Evolutionary conservation across 2,797 vertebrate genomes (phyloP), one percentile per base, ranked within the genome.

Genomic region (Poecilia wingei): DNA sequence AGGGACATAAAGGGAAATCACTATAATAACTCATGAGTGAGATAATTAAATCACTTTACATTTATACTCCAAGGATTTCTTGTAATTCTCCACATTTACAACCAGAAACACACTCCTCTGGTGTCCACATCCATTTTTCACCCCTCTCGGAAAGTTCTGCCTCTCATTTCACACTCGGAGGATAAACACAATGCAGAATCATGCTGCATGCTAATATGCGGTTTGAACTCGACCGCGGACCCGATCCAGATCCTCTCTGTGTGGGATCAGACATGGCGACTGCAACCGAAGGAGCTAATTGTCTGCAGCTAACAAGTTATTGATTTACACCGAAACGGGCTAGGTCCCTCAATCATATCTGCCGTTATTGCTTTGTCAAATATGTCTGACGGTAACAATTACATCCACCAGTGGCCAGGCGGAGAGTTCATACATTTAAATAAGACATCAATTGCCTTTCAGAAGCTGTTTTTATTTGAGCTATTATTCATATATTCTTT

Each of bases 261-360:
- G 76, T 78, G 66, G 18, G 73, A 84, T 81, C 1, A 6, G 53
- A 59, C 64, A 39, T 3, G 1, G 28, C 3, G 28, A 74, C 74
- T 72, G 68, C 10, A 79, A 79, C 80, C 49, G 76, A 86, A 73
- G 75, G 66, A 75, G 55, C 69, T 85, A 84, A 90, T 86, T 81
- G 80, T 84, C 79, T 71, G 16, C 28, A 36, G 75, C 75, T 86
- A 90, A 89, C 88, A 79, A 80, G 75, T 75, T 86, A 88, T 92
- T 81, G 83, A 92, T 92, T 88, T 25, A n/a, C 77, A 39, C 47
- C 20, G 73, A 84, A 53, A 74, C 82, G 82, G 82, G 84, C 82
- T 82, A 75, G 72, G 79, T 85, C 6, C 55, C 59, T 81, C 82
- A 85, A 83, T 90, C 88, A 87, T 86, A 88, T 79, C 72, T 31